Conservation (phyloP, 2,113 vertebrate genomes). For the Ptilonorhynchus violaceus region DNA sequence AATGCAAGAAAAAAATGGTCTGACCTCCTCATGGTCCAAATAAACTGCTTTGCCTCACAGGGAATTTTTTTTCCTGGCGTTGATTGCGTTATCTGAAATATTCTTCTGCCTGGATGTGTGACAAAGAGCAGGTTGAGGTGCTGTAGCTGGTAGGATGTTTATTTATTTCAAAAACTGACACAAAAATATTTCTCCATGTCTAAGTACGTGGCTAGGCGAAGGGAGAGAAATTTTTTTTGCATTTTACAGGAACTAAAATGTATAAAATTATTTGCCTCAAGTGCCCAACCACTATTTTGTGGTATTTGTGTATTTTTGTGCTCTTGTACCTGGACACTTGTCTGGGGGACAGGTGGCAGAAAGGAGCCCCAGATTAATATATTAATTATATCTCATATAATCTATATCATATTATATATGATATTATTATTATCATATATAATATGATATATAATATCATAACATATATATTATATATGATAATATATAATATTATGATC, state of each 20-base stretch:
- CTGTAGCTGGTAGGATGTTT: background rate
- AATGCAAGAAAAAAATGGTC: background rate
- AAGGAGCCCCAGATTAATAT: background rate
- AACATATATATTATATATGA: too few relatives aligned
- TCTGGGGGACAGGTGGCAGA: background rate
- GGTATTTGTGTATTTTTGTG: too few relatives aligned
- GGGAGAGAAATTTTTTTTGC: background rate
- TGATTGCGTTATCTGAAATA: background rate
- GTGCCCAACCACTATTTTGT: too few relatives aligned
- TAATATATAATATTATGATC: too few relatives aligned
- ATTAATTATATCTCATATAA: too few relatives aligned
- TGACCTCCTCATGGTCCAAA: background rate
- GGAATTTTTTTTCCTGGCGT: background rate
- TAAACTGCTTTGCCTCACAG: background rate
- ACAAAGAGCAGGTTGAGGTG: background rate
- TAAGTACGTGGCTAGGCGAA: background rate
- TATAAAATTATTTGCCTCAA: background rate
- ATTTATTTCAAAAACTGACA: background rate
- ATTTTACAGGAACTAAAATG: background rate
- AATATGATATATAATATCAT: too few relatives aligned
- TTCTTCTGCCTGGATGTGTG: background rate
- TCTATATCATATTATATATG: too few relatives aligned
- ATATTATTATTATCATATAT: too few relatives aligned
- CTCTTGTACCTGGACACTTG: background rate
- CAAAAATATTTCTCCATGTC: background rate